Base-by-base conservation (phyloP, 1,140 invertebrate species). In the Bombus soroeensis region DNA sequence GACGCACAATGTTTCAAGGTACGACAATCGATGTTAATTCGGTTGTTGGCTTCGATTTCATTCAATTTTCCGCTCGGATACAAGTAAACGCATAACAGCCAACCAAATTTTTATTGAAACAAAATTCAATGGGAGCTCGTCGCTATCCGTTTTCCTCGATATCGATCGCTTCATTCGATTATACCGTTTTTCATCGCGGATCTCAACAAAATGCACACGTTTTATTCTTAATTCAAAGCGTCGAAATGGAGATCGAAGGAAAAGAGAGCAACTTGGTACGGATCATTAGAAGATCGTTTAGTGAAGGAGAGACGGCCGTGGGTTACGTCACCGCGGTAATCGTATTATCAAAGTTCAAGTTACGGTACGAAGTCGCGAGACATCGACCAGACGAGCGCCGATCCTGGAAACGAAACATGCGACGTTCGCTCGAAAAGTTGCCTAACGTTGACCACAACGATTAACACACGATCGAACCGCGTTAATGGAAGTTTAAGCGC, bases 1-100 rank as follows among this genome's bases (percentile, higher is more conserved):
- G 8, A 15, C 66, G 34, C 53, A n/a, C 10, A 34, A 62, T 37
- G 39, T 41, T 28, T 28, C 80, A n/a, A 53, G 10, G 25, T 6
- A 57, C 8, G n/a, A 39, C 18, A 57, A 74, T 81, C 80, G 70
- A 81, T 47, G 71, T 81, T 81, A 74, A 81, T 74, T 81, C 70
- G 32, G 8, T 74, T 74, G 53, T 47, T 74, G 80, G n/a, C 53
- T 62, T 47, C 71, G 37, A n/a, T 59, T 62, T 75, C 71, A n/a
- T 82, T 47, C 57, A 74, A 82, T 82, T 82, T 81, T 43, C 70
- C 22, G 34, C 18, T 10, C 39, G 28, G 25, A 22, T 41, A 64
- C 81, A 18, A 25, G 41, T 64, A 82, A 81, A 43, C 32, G 37
- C n/a, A 37, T 43, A 75, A 82, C 71, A 32, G 3, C 25, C 28